A percentile compares a stretch with the other conserved stretches of the same genome.
Evolutionary conservation across 2,113 vertebrate genomes (phyloP).

Genomic region (Nettapus auritus): DNA sequence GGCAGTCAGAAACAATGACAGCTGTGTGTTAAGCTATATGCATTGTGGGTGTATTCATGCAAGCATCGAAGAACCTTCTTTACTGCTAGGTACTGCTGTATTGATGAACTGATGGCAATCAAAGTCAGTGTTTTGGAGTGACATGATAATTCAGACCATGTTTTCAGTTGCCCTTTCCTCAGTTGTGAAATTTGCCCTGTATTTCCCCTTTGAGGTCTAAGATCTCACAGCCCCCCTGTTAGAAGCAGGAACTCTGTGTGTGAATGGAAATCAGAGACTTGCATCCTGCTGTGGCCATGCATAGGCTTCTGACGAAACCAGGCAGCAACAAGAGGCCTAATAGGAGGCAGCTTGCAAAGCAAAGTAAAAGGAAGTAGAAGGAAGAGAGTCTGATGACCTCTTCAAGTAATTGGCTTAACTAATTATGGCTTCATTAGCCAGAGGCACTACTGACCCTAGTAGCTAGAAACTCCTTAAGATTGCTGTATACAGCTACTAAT

Average conservation of each 20-base stretch:
- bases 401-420: constrained; percentile 22
- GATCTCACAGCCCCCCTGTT: not conserved
- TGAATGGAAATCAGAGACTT: constrained; percentile 24
- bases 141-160: constrained; percentile 35
- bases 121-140: not conserved
- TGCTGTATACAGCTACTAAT: not conserved
- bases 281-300: not conserved
- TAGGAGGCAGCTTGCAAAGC: not conserved
- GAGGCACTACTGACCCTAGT: not conserved
- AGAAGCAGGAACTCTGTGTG: constrained; percentile 2
- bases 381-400: not conserved
- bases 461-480: not conserved
- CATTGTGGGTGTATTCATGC: not conserved
- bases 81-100: not conserved
- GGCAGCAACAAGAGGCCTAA: not conserved
- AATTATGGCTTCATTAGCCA: not conserved
- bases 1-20: not conserved
- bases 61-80: not conserved
- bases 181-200: not conserved
- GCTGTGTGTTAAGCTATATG: not conserved
- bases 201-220: not conserved
- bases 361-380: not conserved
- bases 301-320: constrained; percentile 4
- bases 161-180: constrained; percentile 23
- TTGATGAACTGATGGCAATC: not conserved